Evolutionary conservation across 23 tunicate species (phyloP).

Genomic region (Halocynthia aurantium): DNA sequence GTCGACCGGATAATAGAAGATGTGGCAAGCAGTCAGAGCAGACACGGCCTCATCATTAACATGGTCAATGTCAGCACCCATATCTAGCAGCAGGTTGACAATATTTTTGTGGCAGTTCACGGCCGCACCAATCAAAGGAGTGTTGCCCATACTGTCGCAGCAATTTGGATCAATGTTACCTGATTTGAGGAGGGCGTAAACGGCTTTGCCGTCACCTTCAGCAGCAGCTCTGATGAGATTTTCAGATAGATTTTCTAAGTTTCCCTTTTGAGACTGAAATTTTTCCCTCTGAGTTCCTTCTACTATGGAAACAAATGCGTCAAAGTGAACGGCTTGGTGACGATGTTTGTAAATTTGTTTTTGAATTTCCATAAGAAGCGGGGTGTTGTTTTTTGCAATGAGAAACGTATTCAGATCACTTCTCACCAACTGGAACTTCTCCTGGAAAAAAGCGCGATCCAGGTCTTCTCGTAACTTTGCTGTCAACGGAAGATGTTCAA

Average conservation of each 20-base stretch:
- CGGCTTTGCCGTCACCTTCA: constrained; percentile 46
- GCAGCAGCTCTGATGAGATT: constrained; percentile 38
- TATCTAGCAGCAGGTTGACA: constrained; percentile 78
- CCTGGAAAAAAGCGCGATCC: constrained; percentile 50
- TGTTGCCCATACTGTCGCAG: constrained; percentile 50
- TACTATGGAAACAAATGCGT: neutral
- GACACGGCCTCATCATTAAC: constrained; percentile 76
- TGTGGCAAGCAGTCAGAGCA: constrained; percentile 73
- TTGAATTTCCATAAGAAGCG: constrained; percentile 57
- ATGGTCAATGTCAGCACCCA: constrained; percentile 88
- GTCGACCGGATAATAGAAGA: constrained; percentile 81
- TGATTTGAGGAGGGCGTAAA: constrained; percentile 62
- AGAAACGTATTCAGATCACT: constrained; percentile 3
- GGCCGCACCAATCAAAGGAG: constrained; percentile 68
- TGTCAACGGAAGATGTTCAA: constrained; percentile 77
- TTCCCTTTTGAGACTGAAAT: constrained; percentile 38
- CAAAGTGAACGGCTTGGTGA: constrained; percentile 20
- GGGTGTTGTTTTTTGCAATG: constrained; percentile 69
- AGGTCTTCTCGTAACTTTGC: constrained; percentile 39
- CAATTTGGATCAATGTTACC: constrained; percentile 76
- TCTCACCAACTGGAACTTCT: constrained; percentile 25
- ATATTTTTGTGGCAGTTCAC: constrained; percentile 60
- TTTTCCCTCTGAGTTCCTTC: constrained; percentile 9
- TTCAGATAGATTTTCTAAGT: constrained; percentile 44
- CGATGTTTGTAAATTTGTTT: constrained; percentile 65